phyloP scores from a whole-genome alignment of 2,113 vertebrate species.

The Microcebus tavaratra region DNA sequence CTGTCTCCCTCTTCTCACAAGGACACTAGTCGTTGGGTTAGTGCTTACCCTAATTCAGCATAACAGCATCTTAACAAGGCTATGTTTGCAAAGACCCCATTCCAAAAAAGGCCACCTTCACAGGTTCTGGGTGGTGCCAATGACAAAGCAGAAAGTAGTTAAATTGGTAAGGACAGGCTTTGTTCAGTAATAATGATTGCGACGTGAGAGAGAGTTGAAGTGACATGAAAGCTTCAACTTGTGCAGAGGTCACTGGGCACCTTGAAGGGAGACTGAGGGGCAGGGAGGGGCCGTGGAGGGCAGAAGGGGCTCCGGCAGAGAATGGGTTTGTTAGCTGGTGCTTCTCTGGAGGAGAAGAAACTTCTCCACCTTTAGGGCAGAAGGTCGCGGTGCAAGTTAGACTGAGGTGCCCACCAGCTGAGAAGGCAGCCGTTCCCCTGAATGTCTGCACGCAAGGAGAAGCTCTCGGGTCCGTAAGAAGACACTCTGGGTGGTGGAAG shows the following conservation, averaged over 20 bases:
- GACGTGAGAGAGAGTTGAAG: neutral
- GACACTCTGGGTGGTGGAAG: neutral
- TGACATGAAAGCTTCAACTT: neutral
- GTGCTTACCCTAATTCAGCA: neutral
- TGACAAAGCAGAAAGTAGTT: neutral
- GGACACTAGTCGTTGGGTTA: neutral
- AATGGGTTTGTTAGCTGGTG: neutral
- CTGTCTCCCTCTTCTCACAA: neutral
- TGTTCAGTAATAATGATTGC: neutral
- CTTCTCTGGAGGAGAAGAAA: too few relatives aligned
- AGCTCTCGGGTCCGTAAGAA: neutral
- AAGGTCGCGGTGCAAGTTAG: neutral
- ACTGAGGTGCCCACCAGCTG: neutral
- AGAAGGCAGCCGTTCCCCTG: neutral
- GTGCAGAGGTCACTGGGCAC: neutral
- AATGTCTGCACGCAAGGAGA: neutral
- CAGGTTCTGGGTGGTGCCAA: neutral
- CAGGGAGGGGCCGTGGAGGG: neutral
- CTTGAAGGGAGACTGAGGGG: neutral
- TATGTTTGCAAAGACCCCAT: neutral
- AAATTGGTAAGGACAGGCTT: neutral
- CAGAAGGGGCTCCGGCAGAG: neutral
- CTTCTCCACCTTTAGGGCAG: too few relatives aligned
- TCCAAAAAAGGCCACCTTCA: neutral
- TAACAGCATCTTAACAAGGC: too few relatives aligned